phyloP scores from a whole-genome alignment of 2,113 vertebrate genomes.

The Verasper variegatus region DNA sequence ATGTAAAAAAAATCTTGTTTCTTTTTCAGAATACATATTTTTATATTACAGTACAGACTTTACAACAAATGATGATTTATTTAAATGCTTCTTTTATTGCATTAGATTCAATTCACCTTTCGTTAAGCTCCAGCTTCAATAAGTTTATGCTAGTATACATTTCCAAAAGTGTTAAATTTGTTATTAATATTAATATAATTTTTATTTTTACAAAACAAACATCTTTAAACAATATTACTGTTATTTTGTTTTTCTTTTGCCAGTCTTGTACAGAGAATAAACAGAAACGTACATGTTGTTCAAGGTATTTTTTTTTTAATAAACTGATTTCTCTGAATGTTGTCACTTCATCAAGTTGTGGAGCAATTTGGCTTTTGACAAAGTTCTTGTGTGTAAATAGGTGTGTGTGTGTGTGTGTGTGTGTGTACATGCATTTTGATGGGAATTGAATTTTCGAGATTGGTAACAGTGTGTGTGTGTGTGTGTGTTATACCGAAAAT shows the following conservation, averaged over 20 bases:
- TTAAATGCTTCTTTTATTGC: conserved; percentile 84
- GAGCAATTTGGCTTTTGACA: conserved; percentile 56
- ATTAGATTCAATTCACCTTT: conserved; percentile 75
- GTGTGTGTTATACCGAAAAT: conserved; percentile 5
- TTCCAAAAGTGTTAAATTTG: conserved; percentile 71
- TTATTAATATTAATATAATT: conserved; percentile 72
- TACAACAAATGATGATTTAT: conserved; percentile 80
- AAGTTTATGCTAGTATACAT: conserved; percentile 71
- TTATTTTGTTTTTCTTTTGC: conserved; percentile 34
- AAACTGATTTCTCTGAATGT: conserved; percentile 47
- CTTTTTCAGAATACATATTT: conserved; percentile 71
- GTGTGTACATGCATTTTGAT: conserved; percentile 22
- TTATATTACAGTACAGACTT: conserved; percentile 86
- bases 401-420: conserved; percentile 38
- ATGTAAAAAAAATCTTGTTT: conserved; percentile 70
- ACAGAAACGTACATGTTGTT: conserved; percentile 59
- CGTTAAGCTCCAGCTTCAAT: conserved; percentile 76
- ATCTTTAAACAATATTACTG: conserved; percentile 75
- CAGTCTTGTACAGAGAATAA: conserved; percentile 59
- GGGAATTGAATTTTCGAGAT: background rate
- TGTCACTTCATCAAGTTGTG: conserved; percentile 51
- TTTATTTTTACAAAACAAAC: conserved; percentile 81
- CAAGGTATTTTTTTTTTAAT: conserved; percentile 33
- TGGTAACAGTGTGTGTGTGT: conserved; percentile 22
- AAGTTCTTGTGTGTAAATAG: conserved; percentile 33